These are phyloP conservation scores for Drosophila suzukii DNA, from an alignment of 1,140 invertebrate species.

Conservation along the genomic window DNA sequence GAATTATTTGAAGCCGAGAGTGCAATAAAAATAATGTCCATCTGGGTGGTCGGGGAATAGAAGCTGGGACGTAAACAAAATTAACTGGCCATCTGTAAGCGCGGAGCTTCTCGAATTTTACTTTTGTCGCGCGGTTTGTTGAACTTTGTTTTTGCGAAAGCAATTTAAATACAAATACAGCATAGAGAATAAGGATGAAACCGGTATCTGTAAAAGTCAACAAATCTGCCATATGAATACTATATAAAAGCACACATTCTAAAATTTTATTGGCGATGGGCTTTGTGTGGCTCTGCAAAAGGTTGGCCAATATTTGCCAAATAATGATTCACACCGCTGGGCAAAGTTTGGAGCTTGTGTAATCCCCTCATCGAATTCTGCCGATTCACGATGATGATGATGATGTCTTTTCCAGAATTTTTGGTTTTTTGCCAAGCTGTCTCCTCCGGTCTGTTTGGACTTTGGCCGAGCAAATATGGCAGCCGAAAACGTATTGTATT, in stretches of 20 bases:
- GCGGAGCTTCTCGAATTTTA: constrained; percentile 22
- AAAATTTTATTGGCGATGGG: not conserved
- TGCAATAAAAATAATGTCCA: constrained; percentile 24
- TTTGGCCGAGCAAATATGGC: constrained; percentile 60
- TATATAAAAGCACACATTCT: constrained; percentile 16
- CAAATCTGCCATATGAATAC: constrained; percentile 14
- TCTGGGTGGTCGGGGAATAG: constrained; percentile 50
- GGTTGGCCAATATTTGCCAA: constrained; percentile 26
- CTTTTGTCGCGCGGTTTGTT: constrained; percentile 55
- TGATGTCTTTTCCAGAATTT: constrained; percentile 59
- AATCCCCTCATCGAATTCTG: constrained; percentile 47
- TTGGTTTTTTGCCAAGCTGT: constrained; percentile 19
- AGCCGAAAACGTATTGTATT: constrained; percentile 54
- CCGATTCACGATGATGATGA: constrained; percentile 64
- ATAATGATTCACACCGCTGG: constrained; percentile 25
- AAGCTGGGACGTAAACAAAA: constrained; percentile 31
- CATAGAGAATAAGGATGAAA: constrained; percentile 29
- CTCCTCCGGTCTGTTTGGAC: constrained; percentile 34
- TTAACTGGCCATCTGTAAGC: constrained; percentile 54
- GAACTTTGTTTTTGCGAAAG: constrained; percentile 47
- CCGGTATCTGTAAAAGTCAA: constrained; percentile 58
- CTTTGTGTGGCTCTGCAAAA: constrained; percentile 8
- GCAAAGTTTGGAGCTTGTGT: constrained; percentile 14
- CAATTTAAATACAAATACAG: constrained; percentile 22
- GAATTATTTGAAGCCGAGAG: constrained; percentile 5